Conservation (phyloP, 1,140 invertebrate species). For the Leguminivora glycinivorella region DNA sequence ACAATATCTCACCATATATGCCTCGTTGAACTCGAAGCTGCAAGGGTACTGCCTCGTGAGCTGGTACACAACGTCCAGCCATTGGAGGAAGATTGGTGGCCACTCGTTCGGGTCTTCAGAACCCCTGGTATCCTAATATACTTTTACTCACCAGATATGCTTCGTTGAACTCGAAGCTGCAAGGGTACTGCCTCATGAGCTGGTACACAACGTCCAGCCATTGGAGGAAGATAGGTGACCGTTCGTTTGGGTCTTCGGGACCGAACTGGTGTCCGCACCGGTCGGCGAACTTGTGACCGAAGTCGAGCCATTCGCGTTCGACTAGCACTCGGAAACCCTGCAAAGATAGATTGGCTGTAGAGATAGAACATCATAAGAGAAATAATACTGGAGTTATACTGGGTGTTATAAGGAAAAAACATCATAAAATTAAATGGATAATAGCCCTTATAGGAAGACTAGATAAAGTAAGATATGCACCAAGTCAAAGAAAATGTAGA, state of each 20-base stretch:
- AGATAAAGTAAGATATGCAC: too few species aligned
- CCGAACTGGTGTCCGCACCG: slow-evolving; percentile 92
- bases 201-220: slow-evolving; percentile 99
- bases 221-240: slow-evolving; percentile 97
- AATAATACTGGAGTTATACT: too few species aligned
- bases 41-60: slow-evolving; percentile 93
- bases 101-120: slow-evolving; percentile 93
- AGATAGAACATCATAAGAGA: too few species aligned
- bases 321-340: slow-evolving; percentile 95
- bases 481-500: too few species aligned
- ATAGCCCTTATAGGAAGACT: too few species aligned
- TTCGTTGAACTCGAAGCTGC: slow-evolving; percentile 96
- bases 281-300: slow-evolving; percentile 98
- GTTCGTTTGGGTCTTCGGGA: slow-evolving; percentile 92
- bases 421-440: too few species aligned
- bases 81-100: slow-evolving; percentile 98
- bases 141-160: slow-evolving; percentile 89
- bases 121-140: slow-evolving; percentile 88
- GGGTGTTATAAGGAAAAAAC: too few species aligned
- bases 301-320: slow-evolving; percentile 97
- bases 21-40: slow-evolving; percentile 96
- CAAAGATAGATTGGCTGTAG: not conserved
- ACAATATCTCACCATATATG: slow-evolving; percentile 89
- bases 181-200: slow-evolving; percentile 92
- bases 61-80: slow-evolving; percentile 98